Evolutionary conservation across 2,888 invertebrate species (phyloP).

Genomic region (Hypomecis punctinalis): DNA sequence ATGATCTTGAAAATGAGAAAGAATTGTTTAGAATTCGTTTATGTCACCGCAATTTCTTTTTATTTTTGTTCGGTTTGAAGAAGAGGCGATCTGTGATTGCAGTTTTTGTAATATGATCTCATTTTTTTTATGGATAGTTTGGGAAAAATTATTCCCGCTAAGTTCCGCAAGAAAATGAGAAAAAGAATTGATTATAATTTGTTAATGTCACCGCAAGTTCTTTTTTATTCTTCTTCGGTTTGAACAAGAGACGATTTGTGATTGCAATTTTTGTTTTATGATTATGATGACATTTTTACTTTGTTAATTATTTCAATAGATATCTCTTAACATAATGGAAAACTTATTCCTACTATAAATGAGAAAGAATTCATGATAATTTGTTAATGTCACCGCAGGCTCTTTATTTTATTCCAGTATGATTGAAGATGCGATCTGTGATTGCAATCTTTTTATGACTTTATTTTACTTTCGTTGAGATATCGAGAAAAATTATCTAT

Average conservation of each 20-base stretch:
- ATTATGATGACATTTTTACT: too few relatives aligned
- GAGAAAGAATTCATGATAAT: too few relatives aligned
- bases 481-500: constrained; percentile 73
- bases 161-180: constrained; percentile 67
- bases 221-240: constrained; percentile 2
- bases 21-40: too few relatives aligned
- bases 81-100: neutral
- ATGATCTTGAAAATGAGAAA: constrained; percentile 20
- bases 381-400: too few relatives aligned
- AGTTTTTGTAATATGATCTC: neutral
- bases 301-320: too few relatives aligned
- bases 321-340: too few relatives aligned
- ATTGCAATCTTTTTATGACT: neutral
- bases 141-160: constrained; percentile 77
- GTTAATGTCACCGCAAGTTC: constrained; percentile 49
- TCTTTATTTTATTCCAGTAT: constrained; percentile 28
- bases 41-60: constrained; percentile 20
- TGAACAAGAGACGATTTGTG: too few relatives aligned
- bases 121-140: too few relatives aligned
- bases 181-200: constrained; percentile 61
- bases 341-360: too few relatives aligned
- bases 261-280: too few relatives aligned
- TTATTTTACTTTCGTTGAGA: too few relatives aligned
- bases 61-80: constrained; percentile 12
- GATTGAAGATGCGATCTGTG: neutral